Evolutionary conservation across 2,797 vertebrate genomes (phyloP), one percentile per base, ranked within the genome.

Genomic region (Hyperoplus lanceolatus): DNA sequence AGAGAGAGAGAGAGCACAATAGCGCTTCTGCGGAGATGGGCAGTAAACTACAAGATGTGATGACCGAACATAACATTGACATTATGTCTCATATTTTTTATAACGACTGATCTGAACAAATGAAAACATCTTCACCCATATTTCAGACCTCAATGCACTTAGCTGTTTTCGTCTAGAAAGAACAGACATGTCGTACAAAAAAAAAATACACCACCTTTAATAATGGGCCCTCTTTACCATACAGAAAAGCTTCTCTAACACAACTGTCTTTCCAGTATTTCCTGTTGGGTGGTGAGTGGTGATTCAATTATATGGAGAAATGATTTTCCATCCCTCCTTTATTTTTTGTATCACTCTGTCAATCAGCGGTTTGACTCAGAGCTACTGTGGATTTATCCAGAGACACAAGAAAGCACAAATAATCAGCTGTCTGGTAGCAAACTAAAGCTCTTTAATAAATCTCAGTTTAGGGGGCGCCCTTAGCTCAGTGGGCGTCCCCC

Each of bases 41-140:
- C 77, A 8, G 75, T 80, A 85, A 86, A 81, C 59, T 67, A 70
- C 16, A 50, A 50, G 61, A 72, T 43, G 65, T 71, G 29, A 73
- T 82, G 74, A 84, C 80, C 39, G 63, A 82, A 66, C 15, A 8
- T 10, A 46, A 45, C 57, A 57, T 18, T 71, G 42, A 53, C 64
- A 65, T 63, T 53, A 53, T 55, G 55, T 57, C 46, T 76, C 58
- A 43, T 66, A 53, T 70, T 67, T 46, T 46, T 73, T 56, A 64
- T 63, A 15, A 60, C 67, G 53, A 65, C 49, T 45, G 29, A 46
- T 64, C 18, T 65, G 59, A 58, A 50, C 15, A 65, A 36, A 74
- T 8, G 11, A 57, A 55, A 72, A 48, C 11, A 63, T 7, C 8
- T 39, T 46, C 21, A 42, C 7, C 9, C 62, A 21, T 5, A 48